Conservation (phyloP, 92 coral and sea anemone species). For the Umimayanthus kanabou region DNA sequence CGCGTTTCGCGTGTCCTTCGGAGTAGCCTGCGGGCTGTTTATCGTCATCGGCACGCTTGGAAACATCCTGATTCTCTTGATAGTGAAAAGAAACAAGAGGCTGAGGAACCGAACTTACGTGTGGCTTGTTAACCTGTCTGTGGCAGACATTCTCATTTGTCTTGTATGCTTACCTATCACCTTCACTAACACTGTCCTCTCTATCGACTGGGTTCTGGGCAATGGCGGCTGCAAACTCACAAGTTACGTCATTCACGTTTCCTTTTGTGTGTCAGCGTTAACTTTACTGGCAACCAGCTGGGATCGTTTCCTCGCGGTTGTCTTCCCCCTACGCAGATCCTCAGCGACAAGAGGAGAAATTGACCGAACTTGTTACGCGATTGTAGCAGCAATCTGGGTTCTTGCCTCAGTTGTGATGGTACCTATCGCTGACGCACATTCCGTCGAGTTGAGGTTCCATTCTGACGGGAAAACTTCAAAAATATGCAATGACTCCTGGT, state of each 20-base stretch:
- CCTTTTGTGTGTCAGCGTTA: slow-evolving; percentile 28
- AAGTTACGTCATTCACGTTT: slow-evolving; percentile 31
- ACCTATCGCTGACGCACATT: slow-evolving; percentile 27
- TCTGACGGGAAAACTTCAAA: slow-evolving; percentile 18
- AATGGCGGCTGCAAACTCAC: slow-evolving; percentile 24
- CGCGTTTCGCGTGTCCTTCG: slow-evolving; percentile 11
- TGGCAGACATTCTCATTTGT: slow-evolving; percentile 35
- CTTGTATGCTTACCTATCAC: slow-evolving; percentile 16
- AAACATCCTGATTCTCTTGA: slow-evolving; percentile 3
- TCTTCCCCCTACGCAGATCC: neutral
- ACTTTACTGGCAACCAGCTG: slow-evolving; percentile 39
- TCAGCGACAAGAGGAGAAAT: slow-evolving; percentile 6
- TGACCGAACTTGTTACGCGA: slow-evolving; percentile 6
- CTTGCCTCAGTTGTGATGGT: neutral
- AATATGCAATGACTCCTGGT: slow-evolving; percentile 38
- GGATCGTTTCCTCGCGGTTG: slow-evolving; percentile 37
- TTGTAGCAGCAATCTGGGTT: slow-evolving; percentile 15
- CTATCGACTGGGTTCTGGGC: slow-evolving; percentile 36
- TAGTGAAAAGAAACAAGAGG: slow-evolving; percentile 24
- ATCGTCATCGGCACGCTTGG: slow-evolving; percentile 25
- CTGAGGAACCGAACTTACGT: slow-evolving; percentile 20
- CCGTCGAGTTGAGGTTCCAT: neutral
- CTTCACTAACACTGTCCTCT: slow-evolving; percentile 34
- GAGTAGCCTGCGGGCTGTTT: slow-evolving; percentile 24
- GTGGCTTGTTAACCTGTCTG: slow-evolving; percentile 36